Evolutionary conservation across 2,888 invertebrate species (phyloP).

Genomic region (Apamea epomidion): DNA sequence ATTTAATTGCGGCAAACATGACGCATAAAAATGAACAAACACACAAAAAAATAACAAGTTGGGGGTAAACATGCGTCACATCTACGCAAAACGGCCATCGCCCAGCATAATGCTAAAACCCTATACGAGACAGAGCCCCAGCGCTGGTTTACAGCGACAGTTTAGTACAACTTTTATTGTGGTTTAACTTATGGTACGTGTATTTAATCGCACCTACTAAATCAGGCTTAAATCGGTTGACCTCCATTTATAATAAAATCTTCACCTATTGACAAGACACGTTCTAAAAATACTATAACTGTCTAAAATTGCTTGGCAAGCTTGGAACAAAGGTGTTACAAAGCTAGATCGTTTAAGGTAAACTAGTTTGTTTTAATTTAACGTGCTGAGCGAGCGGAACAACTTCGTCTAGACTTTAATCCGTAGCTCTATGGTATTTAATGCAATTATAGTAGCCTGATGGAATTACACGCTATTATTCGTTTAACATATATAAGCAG

Average conservation of each 20-base stretch:
- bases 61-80: too few species aligned
- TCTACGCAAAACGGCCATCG: too few species aligned
- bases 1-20: too few species aligned
- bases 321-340: slow-evolving; percentile 25
- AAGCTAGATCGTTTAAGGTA: slow-evolving; percentile 45
- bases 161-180: too few species aligned
- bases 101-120: too few species aligned
- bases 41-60: too few species aligned
- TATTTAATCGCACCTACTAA: too few species aligned
- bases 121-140: too few species aligned
- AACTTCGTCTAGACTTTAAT: slow-evolving; percentile 26
- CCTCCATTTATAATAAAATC: neutral
- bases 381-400: slow-evolving; percentile 22
- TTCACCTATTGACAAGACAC: neutral
- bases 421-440: neutral
- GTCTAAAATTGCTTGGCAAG: neutral
- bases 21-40: too few species aligned
- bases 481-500: neutral
- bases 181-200: too few species aligned
- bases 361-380: slow-evolving; percentile 48
- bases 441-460: neutral
- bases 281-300: neutral
- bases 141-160: too few species aligned
- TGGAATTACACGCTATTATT: neutral
- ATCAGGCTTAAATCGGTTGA: neutral